These are phyloP conservation scores for Eospalax fontanierii DNA, from an alignment of 2,797 vertebrate species.

Conservation along the genomic window DNA sequence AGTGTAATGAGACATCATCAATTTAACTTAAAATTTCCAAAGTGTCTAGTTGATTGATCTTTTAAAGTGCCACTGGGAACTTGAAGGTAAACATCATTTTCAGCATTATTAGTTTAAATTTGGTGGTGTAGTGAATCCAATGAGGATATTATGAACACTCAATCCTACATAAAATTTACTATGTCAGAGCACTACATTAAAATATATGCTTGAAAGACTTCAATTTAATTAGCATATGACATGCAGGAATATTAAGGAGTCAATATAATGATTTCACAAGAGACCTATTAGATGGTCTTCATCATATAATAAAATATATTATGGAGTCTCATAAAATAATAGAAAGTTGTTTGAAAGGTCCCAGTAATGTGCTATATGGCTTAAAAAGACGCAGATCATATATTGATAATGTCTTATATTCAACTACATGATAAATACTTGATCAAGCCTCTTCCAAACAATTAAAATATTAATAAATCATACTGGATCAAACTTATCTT, in stretches of 20 bases:
- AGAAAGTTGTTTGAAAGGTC: background rate
- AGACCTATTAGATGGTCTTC: background rate
- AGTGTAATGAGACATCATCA: conserved; percentile 63
- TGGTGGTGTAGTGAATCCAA: background rate
- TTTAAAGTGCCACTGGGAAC: conserved; percentile 71
- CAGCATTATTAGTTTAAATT: conserved; percentile 61
- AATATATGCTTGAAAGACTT: conserved; percentile 10
- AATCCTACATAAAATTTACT: conserved; percentile 42
- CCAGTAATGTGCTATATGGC: background rate
- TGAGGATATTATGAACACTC: conserved; percentile 22
- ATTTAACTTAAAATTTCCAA: conserved; percentile 80
- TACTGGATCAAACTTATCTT: background rate
- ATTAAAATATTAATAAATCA: background rate
- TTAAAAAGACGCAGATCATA: background rate
- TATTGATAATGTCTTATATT: background rate
- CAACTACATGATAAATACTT: background rate
- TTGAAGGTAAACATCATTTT: conserved; percentile 37
- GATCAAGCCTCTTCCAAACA: background rate
- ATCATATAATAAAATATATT: conserved; percentile 6
- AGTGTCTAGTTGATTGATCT: conserved; percentile 80
- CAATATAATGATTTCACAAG: conserved; percentile 43
- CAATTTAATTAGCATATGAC: conserved; percentile 39
- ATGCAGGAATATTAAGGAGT: conserved; percentile 42
- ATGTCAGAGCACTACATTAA: conserved; percentile 33
- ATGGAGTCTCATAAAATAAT: background rate